These are phyloP conservation scores for Chymomyza procnemis DNA, from an alignment of 2,888 invertebrate species.

Conservation along the genomic window DNA sequence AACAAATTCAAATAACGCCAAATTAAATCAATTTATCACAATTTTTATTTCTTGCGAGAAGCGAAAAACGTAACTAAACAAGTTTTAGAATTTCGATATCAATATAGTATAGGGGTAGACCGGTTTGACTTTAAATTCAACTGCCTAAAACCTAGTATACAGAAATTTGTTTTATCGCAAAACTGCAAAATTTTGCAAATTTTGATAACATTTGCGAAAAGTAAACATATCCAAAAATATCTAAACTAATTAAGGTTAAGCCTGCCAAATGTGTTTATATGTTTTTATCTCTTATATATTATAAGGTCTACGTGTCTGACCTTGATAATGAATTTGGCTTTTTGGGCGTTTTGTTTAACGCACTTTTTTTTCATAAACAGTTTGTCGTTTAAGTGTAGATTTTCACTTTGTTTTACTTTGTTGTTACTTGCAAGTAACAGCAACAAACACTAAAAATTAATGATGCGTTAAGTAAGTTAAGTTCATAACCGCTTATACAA, in stretches of 20 bases:
- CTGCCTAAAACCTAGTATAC: not conserved
- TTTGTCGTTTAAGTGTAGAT: not conserved
- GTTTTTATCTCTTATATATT: not conserved
- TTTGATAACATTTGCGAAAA: not conserved
- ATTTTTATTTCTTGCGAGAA: not conserved
- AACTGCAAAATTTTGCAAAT: not conserved
- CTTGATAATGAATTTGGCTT: conserved; percentile 49
- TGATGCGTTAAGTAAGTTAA: conserved; percentile 51
- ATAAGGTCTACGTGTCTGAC: conserved; percentile 28
- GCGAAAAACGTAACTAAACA: not conserved
- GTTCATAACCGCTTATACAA: not conserved
- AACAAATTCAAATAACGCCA: not conserved
- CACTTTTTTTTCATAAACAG: not conserved
- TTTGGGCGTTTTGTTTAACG: not conserved
- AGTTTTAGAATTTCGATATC: not conserved
- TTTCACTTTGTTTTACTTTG: too few species aligned
- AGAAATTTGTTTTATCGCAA: not conserved
- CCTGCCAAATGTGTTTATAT: not conserved
- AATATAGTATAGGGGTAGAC: conserved; percentile 5
- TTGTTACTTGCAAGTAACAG: conserved; percentile 6
- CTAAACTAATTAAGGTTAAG: not conserved
- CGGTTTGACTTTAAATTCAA: not conserved
- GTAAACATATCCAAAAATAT: not conserved
- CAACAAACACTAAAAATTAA: conserved; percentile 39
- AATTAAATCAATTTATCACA: not conserved